phyloP scores from a whole-genome alignment of 2,113 vertebrate species.

The Catagonus wagneri region DNA sequence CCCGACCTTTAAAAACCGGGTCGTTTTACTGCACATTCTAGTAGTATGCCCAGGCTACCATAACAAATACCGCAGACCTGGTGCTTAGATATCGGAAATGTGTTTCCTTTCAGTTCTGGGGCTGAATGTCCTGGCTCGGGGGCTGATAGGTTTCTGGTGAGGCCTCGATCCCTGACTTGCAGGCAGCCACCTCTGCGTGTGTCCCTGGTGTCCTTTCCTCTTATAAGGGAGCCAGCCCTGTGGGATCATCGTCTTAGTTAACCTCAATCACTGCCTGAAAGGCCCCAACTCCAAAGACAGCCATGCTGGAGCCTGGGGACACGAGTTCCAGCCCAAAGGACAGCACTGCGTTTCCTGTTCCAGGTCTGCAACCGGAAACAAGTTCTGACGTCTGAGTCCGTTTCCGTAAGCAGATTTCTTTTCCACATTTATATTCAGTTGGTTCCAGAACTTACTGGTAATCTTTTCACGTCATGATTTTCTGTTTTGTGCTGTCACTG shows the following conservation, averaged over 20 bases:
- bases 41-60: not conserved
- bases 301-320: fast-evolving
- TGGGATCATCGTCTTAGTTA: fast-evolving
- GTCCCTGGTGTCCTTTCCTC: not conserved
- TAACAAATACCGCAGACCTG: not conserved
- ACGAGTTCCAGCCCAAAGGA: fast-evolving
- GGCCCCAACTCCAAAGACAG: fast-evolving
- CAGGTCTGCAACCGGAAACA: fast-evolving
- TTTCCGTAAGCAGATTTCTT: not conserved
- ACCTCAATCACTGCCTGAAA: fast-evolving
- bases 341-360: fast-evolving
- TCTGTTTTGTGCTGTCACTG: not conserved
- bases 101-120: not conserved
- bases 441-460: fast-evolving
- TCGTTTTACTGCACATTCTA: fast-evolving
- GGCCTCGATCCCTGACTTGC: too few relatives aligned
- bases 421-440: fast-evolving
- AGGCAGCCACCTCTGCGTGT: fast-evolving
- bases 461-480: fast-evolving
- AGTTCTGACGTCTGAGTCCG: not conserved
- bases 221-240: not conserved
- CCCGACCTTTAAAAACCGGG: not conserved
- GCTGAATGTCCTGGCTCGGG: fast-evolving
- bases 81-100: not conserved
- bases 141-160: not conserved